Evolutionary conservation across 2,888 invertebrate genomes (phyloP).

Genomic region (Bruchidius siliquastri): DNA sequence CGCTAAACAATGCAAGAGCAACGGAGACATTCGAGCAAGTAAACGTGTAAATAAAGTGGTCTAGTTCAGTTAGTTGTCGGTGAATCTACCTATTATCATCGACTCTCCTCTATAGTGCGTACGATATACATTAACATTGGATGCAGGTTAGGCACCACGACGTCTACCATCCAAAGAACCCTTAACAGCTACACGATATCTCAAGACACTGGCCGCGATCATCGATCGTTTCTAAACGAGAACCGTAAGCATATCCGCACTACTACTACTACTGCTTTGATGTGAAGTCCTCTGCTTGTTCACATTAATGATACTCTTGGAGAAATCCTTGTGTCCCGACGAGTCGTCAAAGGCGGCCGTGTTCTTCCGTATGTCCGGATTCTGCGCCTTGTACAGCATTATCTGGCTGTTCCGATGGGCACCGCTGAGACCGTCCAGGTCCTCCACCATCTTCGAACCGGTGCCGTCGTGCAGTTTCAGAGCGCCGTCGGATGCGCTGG

Average conservation of each 20-base stretch:
- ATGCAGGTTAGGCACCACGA: neutral
- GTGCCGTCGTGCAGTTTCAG: constrained; percentile 36
- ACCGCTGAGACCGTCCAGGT: constrained; percentile 43
- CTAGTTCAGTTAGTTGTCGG: no score
- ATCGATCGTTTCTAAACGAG: constrained; percentile 45
- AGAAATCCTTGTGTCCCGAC: constrained; percentile 66
- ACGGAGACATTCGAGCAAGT: no score
- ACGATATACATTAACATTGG: neutral
- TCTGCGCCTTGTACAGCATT: constrained; percentile 77
- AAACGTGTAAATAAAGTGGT: no score
- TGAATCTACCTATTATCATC: no score
- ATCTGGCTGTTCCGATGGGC: constrained; percentile 58
- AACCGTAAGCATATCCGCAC: constrained; percentile 53
- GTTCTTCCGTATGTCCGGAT: constrained; percentile 79
- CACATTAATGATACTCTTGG: constrained; percentile 66
- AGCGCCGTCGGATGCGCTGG: constrained; percentile 39
- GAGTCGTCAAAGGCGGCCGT: constrained; percentile 61
- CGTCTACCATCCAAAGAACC: neutral
- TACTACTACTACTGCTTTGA: constrained; percentile 34
- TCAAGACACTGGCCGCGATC: constrained; percentile 32
- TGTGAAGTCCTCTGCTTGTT: constrained; percentile 48
- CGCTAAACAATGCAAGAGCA: no score
- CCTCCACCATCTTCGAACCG: constrained; percentile 28
- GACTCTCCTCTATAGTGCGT: no score
- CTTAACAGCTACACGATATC: neutral